Percentiles rank a stretch among this genome's conserved stretches.
Conservation (phyloP, 2,888 invertebrate species). For the Tupiocoris notatus region DNA sequence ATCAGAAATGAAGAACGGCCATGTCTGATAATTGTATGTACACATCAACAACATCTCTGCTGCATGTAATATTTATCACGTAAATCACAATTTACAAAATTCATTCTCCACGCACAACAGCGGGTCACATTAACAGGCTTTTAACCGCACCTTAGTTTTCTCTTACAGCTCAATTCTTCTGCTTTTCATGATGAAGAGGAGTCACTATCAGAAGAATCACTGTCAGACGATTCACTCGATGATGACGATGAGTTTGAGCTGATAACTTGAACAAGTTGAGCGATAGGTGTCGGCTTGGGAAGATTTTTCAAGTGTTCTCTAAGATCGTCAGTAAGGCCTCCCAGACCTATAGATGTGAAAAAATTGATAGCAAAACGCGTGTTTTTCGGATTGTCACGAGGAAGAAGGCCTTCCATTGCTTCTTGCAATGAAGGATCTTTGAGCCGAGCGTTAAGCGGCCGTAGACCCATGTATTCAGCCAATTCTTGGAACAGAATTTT, state of each 20-base stretch:
- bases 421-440: constrained; percentile 81
- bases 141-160: too few species aligned
- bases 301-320: constrained; percentile 81
- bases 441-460: constrained; percentile 83
- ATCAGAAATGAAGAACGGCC: too few species aligned
- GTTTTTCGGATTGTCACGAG: constrained; percentile 92
- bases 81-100: too few species aligned
- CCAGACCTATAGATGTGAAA: constrained; percentile 94
- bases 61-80: too few species aligned
- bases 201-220: constrained; percentile 40
- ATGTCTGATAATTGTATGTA: too few species aligned
- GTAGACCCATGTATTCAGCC: constrained; percentile 92
- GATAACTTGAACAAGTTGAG: constrained; percentile 53
- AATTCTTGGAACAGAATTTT: constrained; percentile 97
- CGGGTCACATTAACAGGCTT: too few species aligned
- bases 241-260: constrained; percentile 53
- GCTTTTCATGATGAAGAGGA: constrained; percentile 1
- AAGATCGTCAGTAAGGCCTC: constrained; percentile 83
- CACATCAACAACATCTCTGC: too few species aligned
- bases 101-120: too few species aligned
- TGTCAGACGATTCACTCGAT: constrained; percentile 49
- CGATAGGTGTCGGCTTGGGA: constrained; percentile 59
- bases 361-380: constrained; percentile 97
- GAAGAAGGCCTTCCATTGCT: constrained; percentile 89
- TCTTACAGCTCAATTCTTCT: too few species aligned